phyloP scores from a whole-genome alignment of 2,888 invertebrate genomes.

The Prosopocoilus inquinatus region DNA sequence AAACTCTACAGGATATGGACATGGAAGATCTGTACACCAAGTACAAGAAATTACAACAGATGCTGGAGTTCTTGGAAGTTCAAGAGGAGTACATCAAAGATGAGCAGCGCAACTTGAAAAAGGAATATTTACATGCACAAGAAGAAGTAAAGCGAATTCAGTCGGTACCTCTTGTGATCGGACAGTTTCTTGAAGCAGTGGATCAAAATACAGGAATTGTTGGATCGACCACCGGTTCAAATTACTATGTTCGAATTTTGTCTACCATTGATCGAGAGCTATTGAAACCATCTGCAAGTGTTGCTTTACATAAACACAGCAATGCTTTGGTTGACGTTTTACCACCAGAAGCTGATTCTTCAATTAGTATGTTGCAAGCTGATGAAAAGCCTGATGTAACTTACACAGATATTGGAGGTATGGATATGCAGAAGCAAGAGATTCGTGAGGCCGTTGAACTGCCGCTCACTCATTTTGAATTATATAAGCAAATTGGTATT shows the following conservation, averaged over 20 bases:
- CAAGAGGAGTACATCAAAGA: constrained; percentile 99
- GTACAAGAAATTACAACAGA: constrained; percentile 95
- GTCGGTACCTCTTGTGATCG: constrained; percentile 97
- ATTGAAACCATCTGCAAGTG: constrained; percentile 96
- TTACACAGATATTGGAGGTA: constrained; percentile 97
- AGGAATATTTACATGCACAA: constrained; percentile 98
- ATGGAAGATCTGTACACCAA: constrained; percentile 93
- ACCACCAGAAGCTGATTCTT: constrained; percentile 98
- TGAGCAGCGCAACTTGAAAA: constrained; percentile 97
- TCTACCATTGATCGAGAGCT: constrained; percentile 98
- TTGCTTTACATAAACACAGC: constrained; percentile 97
- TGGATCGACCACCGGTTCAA: constrained; percentile 98
- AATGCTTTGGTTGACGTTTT: constrained; percentile 99
- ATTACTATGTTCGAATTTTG: constrained; percentile 97
- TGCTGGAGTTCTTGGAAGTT: constrained; percentile 95
- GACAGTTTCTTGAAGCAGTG: constrained; percentile 98
- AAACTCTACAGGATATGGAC: constrained; percentile 78
- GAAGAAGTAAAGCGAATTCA: constrained; percentile 98
- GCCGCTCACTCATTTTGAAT: constrained; percentile 96
- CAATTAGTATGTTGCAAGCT: constrained; percentile 96
- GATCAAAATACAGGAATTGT: constrained; percentile 99
- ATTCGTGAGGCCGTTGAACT: constrained; percentile 98
- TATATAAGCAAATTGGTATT: constrained; percentile 98
- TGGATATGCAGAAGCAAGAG: constrained; percentile 99
- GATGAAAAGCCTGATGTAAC: constrained; percentile 98